Evolutionary conservation across 2,888 invertebrate genomes (phyloP).

Genomic region (Stratiomys singularior): DNA sequence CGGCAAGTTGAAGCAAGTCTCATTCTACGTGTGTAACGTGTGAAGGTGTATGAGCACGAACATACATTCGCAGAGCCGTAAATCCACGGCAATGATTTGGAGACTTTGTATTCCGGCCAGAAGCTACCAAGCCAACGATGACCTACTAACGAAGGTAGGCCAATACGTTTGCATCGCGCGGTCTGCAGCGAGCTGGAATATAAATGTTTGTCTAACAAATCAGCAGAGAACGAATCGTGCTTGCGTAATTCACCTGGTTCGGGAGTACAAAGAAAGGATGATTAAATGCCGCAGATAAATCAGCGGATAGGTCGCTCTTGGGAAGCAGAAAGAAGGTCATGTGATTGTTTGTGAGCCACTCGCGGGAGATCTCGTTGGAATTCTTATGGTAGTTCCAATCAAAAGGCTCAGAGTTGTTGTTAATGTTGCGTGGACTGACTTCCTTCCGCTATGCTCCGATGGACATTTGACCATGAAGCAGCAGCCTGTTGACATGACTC

Average conservation of each 20-base stretch:
- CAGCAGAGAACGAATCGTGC: background rate
- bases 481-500: too few relatives aligned
- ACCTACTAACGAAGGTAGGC: constrained; percentile 1
- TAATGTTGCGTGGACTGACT: background rate
- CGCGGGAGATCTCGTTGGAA: background rate
- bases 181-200: background rate
- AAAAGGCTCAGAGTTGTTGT: background rate
- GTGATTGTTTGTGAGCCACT: background rate
- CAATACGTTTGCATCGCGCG: background rate
- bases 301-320: background rate
- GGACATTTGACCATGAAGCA: too few relatives aligned
- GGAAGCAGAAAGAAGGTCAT: background rate
- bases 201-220: background rate
- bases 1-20: too few relatives aligned
- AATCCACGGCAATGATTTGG: background rate
- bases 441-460: background rate
- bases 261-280: constrained; percentile 5
- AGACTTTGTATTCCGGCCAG: background rate
- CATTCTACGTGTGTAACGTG: background rate
- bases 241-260: background rate
- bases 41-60: background rate
- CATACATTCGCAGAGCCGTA: background rate
- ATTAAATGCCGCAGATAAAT: constrained; percentile 9
- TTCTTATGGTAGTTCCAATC: too few relatives aligned
- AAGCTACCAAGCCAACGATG: background rate